phyloP scores from a whole-genome alignment of 1,140 invertebrate genomes.

The Maniola jurtina region DNA sequence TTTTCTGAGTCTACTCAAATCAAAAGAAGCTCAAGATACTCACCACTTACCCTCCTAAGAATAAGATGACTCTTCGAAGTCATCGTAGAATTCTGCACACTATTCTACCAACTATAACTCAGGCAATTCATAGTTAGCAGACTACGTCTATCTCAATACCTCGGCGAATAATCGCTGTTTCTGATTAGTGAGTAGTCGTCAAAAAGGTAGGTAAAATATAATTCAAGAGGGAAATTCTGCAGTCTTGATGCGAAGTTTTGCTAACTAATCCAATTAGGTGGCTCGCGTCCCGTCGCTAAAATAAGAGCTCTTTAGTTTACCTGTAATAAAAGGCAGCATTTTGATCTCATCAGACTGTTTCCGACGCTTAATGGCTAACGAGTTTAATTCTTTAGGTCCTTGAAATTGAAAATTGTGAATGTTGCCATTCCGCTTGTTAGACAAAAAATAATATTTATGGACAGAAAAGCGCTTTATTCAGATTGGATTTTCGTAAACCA shows the following conservation, averaged over 20 bases:
- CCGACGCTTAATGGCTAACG: constrained; percentile 22
- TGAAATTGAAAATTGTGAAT: not conserved
- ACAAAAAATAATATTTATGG: not conserved
- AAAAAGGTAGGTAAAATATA: constrained; percentile 30
- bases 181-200: not conserved
- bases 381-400: constrained; percentile 8
- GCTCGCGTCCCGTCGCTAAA: constrained; percentile 34
- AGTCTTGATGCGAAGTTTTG: constrained; percentile 47
- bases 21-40: too few relatives aligned
- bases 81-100: too few relatives aligned
- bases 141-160: not conserved
- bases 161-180: not conserved
- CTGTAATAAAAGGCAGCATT: constrained; percentile 30
- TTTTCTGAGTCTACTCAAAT: too few relatives aligned
- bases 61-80: too few relatives aligned
- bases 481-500: too few relatives aligned
- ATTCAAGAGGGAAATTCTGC: constrained; percentile 36
- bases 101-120: too few relatives aligned
- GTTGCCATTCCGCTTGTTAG: not conserved
- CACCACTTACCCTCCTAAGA: too few relatives aligned
- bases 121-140: too few relatives aligned
- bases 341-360: constrained; percentile 27
- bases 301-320: constrained; percentile 32
- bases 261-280: constrained; percentile 62
- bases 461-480: not conserved